Base-by-base conservation (phyloP, 2,888 invertebrate species). In the Anticlea derivata region DNA sequence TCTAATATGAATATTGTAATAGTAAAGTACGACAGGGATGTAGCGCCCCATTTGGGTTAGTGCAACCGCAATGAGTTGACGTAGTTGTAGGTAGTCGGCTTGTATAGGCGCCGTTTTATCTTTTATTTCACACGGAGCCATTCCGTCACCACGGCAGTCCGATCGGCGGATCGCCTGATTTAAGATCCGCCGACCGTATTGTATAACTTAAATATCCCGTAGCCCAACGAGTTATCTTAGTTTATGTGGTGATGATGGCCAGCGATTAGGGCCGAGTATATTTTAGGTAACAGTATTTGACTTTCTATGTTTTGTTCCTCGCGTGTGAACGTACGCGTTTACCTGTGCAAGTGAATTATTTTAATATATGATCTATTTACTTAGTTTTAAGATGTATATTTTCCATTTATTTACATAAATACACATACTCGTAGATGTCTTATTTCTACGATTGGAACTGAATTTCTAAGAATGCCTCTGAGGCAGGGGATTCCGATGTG, bases 241-340 rank as follows among this genome's bases (percentile, higher is more conserved):
- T 35, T 35, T 11, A 17, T n/a, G 17, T 20, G 34, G 13, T 20
- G 23, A 13, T 33, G 7, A 10, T 26, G 31, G 43, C 31, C 26
- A 22, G 35, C 24, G 12, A 24, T 31, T 37, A 38, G 31, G 40
- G 39, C 24, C 4, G 30, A 31, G 11, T 45, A 53, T 50, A 31
- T n/a, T 30, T 55, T 50, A 44, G 68, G 66, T 76, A 73, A 73
- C 85, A 84, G 83, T 86, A 86, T 86, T 84, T 77, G 73, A 78
- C 73, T 67, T 75, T 61, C 13, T 40, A 60, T 76, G 70, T 68
- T 71, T 75, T 76, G 85, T 84, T 85, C 80, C 83, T 79, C 60
- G 60, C 57, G 54, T 47, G 57, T 46, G 58, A 45, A 51, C 61
- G 52, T 63, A 62, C 59, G 61, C 65, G 58, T 58, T 57, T 48